Percentiles rank a stretch among this genome's conserved stretches.
phyloP scores from a whole-genome alignment of 2,113 vertebrate species.

The Origma solitaria region DNA sequence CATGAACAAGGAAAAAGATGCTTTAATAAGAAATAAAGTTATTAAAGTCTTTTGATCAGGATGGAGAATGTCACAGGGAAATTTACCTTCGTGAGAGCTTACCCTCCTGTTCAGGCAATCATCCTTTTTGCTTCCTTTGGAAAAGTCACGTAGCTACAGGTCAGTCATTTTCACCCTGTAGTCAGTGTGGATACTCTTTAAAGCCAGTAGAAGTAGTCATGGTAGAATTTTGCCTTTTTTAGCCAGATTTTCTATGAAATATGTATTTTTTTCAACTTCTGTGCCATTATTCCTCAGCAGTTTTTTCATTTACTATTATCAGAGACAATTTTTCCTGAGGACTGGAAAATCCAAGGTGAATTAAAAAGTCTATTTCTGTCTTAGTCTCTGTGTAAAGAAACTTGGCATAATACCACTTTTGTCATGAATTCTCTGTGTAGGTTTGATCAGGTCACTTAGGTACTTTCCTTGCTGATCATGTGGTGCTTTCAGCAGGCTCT shows the following conservation, averaged over 20 bases:
- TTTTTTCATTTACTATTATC: neutral
- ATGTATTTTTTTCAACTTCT: neutral
- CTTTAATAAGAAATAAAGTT: slow-evolving; percentile 19
- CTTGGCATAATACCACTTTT: neutral
- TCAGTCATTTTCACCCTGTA: neutral
- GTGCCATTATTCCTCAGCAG: neutral
- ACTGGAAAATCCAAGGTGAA: neutral
- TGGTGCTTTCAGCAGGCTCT: neutral
- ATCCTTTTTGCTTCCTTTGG: neutral
- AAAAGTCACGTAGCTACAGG: fast-evolving
- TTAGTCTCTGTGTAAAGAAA: neutral
- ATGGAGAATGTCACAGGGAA: neutral
- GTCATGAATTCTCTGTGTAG: neutral
- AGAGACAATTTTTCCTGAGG: neutral
- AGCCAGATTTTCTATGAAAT: neutral
- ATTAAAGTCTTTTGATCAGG: neutral
- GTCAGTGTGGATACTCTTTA: neutral
- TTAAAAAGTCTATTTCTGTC: neutral
- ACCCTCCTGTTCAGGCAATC: neutral
- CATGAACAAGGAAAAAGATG: neutral
- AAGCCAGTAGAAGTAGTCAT: neutral
- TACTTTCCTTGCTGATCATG: fast-evolving
- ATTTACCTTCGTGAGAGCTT: neutral
- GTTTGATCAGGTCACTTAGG: neutral
- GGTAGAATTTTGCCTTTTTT: neutral